phyloP scores from a whole-genome alignment of 2,888 invertebrate genomes.

The Volucella bombylans region DNA sequence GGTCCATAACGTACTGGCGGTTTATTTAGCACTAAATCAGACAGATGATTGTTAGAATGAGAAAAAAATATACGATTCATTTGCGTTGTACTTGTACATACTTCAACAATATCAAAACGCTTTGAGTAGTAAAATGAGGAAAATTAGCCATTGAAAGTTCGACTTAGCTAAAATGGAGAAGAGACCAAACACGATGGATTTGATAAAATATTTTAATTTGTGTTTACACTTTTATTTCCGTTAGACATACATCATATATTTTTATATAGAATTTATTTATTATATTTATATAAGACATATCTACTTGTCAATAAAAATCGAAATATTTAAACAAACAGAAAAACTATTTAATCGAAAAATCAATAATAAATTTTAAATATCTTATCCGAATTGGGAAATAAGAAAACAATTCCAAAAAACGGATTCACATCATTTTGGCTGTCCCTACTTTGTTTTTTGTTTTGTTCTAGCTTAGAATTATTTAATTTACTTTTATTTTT shows the following conservation, averaged over 20 bases:
- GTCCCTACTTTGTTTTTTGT: constrained; percentile 7
- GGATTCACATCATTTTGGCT: constrained; percentile 37
- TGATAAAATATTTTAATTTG: constrained; percentile 72
- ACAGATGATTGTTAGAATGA: too few species aligned
- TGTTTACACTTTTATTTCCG: constrained; percentile 62
- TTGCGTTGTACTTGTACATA: too few species aligned
- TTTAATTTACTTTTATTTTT: neutral
- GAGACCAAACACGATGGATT: neutral
- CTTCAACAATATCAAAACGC: too few species aligned
- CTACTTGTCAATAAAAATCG: constrained; percentile 51
- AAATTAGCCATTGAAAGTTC: neutral
- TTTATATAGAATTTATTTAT: constrained; percentile 41
- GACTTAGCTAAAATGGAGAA: too few species aligned
- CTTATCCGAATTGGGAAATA: constrained; percentile 18
- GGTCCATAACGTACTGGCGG: too few species aligned
- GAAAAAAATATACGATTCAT: too few species aligned
- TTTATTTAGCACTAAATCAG: too few species aligned
- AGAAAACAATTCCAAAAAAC: constrained; percentile 31
- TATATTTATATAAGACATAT: constrained; percentile 53
- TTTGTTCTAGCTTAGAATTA: constrained; percentile 1
- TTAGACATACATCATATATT: constrained; percentile 30
- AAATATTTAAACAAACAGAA: constrained; percentile 13
- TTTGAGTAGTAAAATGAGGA: neutral
- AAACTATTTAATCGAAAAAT: too few species aligned
- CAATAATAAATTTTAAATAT: constrained; percentile 31